phyloP scores from a whole-genome alignment of 1,140 invertebrate genomes.

The Drosophila neocordata region DNA sequence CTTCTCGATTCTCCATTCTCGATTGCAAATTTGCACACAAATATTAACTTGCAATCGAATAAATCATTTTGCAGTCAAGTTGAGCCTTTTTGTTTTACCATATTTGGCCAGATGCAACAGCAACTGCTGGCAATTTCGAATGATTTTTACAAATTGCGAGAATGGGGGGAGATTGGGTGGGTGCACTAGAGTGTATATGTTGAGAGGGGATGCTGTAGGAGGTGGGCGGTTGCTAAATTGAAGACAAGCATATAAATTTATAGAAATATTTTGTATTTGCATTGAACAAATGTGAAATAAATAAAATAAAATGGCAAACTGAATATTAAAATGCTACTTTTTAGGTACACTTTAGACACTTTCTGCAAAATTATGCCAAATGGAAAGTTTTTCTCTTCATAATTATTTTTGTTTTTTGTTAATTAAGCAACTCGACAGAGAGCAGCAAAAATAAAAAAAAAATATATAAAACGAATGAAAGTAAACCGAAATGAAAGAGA shows the following conservation, averaged over 20 bases:
- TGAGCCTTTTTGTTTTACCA: slow-evolving; percentile 60
- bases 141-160: background rate
- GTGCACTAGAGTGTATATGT: background rate
- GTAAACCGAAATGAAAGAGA: slow-evolving; percentile 9
- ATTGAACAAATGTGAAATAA: slow-evolving; percentile 8
- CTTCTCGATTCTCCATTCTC: slow-evolving; percentile 26
- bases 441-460: background rate
- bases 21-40: slow-evolving; percentile 64
- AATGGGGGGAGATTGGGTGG: background rate
- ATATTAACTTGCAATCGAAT: slow-evolving; percentile 62
- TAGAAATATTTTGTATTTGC: slow-evolving; percentile 11
- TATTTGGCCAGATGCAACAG: slow-evolving; percentile 29
- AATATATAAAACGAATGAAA: background rate
- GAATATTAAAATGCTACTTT: background rate
- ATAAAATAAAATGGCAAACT: slow-evolving; percentile 1
- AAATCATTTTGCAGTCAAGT: slow-evolving; percentile 60
- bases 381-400: background rate
- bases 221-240: background rate
- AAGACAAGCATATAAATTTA: slow-evolving; percentile 9
- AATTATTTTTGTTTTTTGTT: background rate
- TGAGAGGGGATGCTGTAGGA: background rate
- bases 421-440: background rate
- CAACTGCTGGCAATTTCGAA: slow-evolving; percentile 7
- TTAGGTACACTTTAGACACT: slow-evolving; percentile 1
- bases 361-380: slow-evolving; percentile 1